These are phyloP conservation scores for Drosophila sechellia DNA, from an alignment of 1,140 invertebrate species.

Conservation along the genomic window DNA sequence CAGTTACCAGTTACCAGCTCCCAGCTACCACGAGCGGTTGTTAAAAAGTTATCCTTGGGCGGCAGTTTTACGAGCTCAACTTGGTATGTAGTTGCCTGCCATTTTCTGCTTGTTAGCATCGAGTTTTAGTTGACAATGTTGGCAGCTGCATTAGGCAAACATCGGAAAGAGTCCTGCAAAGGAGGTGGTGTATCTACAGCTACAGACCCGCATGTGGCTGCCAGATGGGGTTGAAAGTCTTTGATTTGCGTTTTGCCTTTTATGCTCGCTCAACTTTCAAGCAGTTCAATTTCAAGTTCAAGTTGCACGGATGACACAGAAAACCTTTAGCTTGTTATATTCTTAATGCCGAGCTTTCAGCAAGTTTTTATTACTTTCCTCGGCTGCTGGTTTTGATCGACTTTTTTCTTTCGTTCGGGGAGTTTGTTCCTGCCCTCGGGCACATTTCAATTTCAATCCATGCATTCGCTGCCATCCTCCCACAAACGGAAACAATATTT, in stretches of 20 bases:
- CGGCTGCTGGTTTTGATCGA: constrained; percentile 21
- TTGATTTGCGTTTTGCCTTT: constrained; percentile 62
- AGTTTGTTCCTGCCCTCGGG: constrained; percentile 31
- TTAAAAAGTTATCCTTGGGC: constrained; percentile 72
- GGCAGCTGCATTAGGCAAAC: constrained; percentile 67
- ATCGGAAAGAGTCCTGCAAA: constrained; percentile 7
- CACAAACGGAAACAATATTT: constrained; percentile 49
- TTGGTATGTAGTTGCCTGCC: constrained; percentile 59
- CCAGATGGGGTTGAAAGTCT: constrained; percentile 29
- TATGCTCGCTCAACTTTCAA: constrained; percentile 48
- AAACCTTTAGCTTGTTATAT: constrained; percentile 52
- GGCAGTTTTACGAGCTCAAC: constrained; percentile 67
- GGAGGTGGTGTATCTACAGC: neutral
- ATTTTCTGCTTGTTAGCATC: constrained; percentile 71
- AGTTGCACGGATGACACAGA: constrained; percentile 51
- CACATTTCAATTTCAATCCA: constrained; percentile 61
- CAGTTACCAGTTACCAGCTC: neutral
- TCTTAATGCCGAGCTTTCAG: constrained; percentile 47
- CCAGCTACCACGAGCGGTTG: constrained; percentile 39
- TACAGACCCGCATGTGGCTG: constrained; percentile 37
- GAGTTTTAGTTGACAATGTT: constrained; percentile 72
- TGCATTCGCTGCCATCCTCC: constrained; percentile 49
- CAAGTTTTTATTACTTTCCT: constrained; percentile 48
- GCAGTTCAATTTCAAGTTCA: constrained; percentile 72
- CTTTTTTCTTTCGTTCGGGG: constrained; percentile 33